Evolutionary conservation across 2,113 vertebrate genomes (phyloP), one percentile per base, ranked within the genome.

Genomic region (Pseudopipra pipra): DNA sequence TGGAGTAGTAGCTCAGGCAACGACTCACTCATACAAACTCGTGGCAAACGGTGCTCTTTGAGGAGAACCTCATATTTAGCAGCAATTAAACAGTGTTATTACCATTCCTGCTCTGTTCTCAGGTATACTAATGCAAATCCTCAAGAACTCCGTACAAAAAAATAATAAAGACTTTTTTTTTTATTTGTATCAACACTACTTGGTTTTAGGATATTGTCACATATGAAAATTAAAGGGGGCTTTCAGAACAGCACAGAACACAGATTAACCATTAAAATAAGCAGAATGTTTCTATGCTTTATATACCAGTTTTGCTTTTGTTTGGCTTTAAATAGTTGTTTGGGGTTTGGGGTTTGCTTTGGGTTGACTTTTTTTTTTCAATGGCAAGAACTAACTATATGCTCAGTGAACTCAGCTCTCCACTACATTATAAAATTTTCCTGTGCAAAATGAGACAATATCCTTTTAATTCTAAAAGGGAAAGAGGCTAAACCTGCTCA

Each of bases 181-280:
- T 28, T 13, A 41, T 81, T 80, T 83, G 19, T 6, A 8, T 54
- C 14, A 66, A 21, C 14, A 35, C 14, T 24, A 2, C 14, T 73
- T 0, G 0, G 12, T 85, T 91, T 62, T 62, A 43, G 56, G 46
- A 54, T 17, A 8, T 3, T 16, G 62, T 11, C 23, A 31, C 1
- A 2, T 1, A 24, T 16, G 10, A 67, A 49, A 46, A 24, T n/a
- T 30, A 24, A 54, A 76, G 28, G 56, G 12, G 6, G 15, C 12
- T 90, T 76, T 83, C 44, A 72, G 56, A 72, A 55, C 20, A 68
- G n/a, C 72, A 76, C 12, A 4, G 3, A 87, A 55, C 8, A 39
- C 49, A 67, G 67, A 9, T 28, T 61, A 61, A 8, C 16, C 33
- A 43, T 6, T 61, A 65, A 89, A 76, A 52, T 15, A 68, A 58